These are phyloP conservation scores for Endotricha flammealis DNA, from an alignment of 2,888 invertebrate genomes.

Conservation along the genomic window DNA sequence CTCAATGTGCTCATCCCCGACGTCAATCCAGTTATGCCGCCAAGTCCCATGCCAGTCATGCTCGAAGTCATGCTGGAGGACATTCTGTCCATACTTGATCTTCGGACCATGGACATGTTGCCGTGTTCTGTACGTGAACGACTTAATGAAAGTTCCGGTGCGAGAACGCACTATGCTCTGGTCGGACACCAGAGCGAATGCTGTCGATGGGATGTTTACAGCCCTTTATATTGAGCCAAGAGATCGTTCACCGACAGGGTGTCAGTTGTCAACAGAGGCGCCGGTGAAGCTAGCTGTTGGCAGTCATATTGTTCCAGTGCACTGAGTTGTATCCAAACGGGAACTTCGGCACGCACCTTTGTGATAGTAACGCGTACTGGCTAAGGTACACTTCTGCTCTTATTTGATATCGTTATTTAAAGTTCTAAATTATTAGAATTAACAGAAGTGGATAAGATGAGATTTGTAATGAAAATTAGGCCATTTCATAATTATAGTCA, in stretches of 20 bases:
- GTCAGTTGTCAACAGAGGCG: constrained; percentile 56
- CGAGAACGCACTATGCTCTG: constrained; percentile 58
- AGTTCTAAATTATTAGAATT: too few relatives aligned
- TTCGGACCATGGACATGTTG: constrained; percentile 61
- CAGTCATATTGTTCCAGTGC: constrained; percentile 51
- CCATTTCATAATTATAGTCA: too few relatives aligned
- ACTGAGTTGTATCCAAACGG: constrained; percentile 51
- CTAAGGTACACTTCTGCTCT: too few relatives aligned
- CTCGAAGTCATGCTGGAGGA: constrained; percentile 74
- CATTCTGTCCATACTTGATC: constrained; percentile 73
- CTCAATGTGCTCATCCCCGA: constrained; percentile 65
- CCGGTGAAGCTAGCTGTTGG: constrained; percentile 46
- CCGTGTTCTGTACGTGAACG: constrained; percentile 28
- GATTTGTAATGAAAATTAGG: too few relatives aligned
- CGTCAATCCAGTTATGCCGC: constrained; percentile 65
- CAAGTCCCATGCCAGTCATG: constrained; percentile 74
- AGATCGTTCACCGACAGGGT: constrained; percentile 59
- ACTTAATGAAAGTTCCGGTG: constrained; percentile 31
- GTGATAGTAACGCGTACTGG: neutral
- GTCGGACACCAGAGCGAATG: constrained; percentile 69
- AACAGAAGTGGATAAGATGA: too few relatives aligned
- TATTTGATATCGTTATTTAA: too few relatives aligned
- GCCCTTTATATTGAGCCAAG: constrained; percentile 50
- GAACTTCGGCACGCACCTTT: constrained; percentile 22
- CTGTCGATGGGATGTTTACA: constrained; percentile 30